These are phyloP conservation scores for Arenaria interpres DNA, from an alignment of 2,113 vertebrate species.

Conservation along the genomic window DNA sequence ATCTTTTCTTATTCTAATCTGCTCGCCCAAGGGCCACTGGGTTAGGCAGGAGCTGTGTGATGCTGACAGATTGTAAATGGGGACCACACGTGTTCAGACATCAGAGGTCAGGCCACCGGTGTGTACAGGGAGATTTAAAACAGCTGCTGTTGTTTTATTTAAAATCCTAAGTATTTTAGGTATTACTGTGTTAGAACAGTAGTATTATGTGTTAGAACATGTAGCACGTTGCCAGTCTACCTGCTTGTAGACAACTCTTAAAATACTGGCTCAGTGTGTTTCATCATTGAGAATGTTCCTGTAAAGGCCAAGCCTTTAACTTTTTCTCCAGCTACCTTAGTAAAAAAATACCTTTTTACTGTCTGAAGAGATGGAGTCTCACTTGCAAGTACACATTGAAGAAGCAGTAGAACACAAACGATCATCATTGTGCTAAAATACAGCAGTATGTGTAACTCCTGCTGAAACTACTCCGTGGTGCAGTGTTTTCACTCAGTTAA, in stretches of 20 bases:
- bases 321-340: neutral
- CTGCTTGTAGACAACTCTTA: neutral
- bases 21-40: neutral
- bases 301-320: neutral
- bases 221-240: neutral
- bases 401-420: neutral
- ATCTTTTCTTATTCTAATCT: neutral
- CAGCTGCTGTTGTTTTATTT: neutral
- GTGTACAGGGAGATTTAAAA: neutral
- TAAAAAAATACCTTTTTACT: neutral
- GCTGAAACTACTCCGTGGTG: neutral
- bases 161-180: neutral
- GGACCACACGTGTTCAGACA: rapidly evolving
- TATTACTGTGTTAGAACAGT: no score
- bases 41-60: neutral
- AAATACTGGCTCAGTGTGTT: neutral
- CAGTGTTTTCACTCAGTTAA: neutral
- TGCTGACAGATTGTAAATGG: neutral
- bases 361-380: neutral
- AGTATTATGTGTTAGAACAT: neutral
- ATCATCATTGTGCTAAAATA: neutral
- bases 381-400: neutral
- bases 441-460: neutral
- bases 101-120: neutral
- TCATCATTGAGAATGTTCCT: neutral